Evolutionary conservation across 2,113 vertebrate species (phyloP).

Genomic region (Thryonomys swinderianus): DNA sequence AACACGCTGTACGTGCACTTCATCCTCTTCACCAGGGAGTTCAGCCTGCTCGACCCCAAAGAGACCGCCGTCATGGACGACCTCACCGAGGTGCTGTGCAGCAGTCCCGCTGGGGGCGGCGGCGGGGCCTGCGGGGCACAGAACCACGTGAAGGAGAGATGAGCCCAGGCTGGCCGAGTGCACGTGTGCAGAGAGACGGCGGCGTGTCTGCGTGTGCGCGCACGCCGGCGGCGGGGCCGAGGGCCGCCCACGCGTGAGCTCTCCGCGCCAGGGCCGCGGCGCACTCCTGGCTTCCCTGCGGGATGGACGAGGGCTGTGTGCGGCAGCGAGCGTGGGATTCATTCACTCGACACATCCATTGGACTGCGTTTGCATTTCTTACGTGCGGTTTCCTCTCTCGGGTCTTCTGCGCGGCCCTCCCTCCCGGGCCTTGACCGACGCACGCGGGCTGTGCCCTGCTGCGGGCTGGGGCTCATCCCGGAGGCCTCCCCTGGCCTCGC

Average conservation of each 20-base stretch:
- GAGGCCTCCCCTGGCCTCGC: neutral
- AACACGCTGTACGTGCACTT: slow-evolving; percentile 99
- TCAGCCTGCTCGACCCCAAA: slow-evolving; percentile 99
- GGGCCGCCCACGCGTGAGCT: neutral
- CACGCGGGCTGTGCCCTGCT: slow-evolving; percentile 31
- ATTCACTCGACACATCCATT: slow-evolving; percentile 44
- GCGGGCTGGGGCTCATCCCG: slow-evolving; percentile 47
- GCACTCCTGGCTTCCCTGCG: slow-evolving; percentile 70
- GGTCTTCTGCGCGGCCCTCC: slow-evolving; percentile 75
- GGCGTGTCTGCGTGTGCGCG: neutral
- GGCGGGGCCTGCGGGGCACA: slow-evolving; percentile 90
- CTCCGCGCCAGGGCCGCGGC: slow-evolving; percentile 61
- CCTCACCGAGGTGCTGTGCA: slow-evolving; percentile 97
- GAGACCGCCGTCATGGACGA: slow-evolving; percentile 99
- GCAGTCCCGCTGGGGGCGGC: slow-evolving; percentile 83
- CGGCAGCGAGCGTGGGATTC: slow-evolving; percentile 81
- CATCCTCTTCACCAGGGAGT: slow-evolving; percentile 98
- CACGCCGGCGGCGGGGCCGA: neutral
- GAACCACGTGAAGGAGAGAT: slow-evolving; percentile 99
- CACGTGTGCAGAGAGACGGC: slow-evolving; percentile 63
- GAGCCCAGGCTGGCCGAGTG: slow-evolving; percentile 84
- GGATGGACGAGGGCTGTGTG: slow-evolving; percentile 83
- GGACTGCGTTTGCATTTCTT: slow-evolving; percentile 70
- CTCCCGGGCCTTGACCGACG: neutral
- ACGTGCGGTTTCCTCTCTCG: slow-evolving; percentile 72